phyloP scores from a whole-genome alignment of 2,113 vertebrate genomes.

The Fulica atra region DNA sequence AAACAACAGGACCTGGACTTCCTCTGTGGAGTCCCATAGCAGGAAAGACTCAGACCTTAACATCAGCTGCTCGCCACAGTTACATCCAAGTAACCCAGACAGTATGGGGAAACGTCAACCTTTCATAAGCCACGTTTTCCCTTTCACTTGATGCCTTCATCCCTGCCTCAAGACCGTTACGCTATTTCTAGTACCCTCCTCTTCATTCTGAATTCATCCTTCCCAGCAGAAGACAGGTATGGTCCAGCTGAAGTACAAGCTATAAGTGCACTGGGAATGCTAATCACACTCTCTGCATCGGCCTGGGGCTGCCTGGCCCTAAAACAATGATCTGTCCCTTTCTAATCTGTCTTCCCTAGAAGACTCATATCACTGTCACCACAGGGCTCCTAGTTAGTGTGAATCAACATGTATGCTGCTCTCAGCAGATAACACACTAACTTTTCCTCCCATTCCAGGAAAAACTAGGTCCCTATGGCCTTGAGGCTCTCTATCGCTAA shows the following conservation, averaged over 20 bases:
- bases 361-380: not conserved
- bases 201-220: not conserved
- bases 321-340: not conserved
- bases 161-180: not conserved
- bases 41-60: not conserved
- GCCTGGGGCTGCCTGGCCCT: not conserved
- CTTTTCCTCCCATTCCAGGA: not conserved
- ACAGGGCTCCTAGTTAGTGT: not conserved
- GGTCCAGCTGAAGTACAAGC: not conserved
- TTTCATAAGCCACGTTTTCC: not conserved
- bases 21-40: not conserved
- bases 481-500: not conserved
- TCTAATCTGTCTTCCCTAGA: not conserved
- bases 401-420: not conserved
- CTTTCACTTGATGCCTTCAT: not conserved
- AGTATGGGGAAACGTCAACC: not conserved
- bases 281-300: not conserved
- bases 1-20: not conserved
- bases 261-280: not conserved
- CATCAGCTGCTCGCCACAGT: not conserved
- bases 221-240: not conserved
- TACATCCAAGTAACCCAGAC: not conserved
- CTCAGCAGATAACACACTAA: not conserved
- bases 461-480: not conserved
- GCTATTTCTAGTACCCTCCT: not conserved